Conservation (phyloP, 2,797 vertebrate species). For the Argya squamiceps region DNA sequence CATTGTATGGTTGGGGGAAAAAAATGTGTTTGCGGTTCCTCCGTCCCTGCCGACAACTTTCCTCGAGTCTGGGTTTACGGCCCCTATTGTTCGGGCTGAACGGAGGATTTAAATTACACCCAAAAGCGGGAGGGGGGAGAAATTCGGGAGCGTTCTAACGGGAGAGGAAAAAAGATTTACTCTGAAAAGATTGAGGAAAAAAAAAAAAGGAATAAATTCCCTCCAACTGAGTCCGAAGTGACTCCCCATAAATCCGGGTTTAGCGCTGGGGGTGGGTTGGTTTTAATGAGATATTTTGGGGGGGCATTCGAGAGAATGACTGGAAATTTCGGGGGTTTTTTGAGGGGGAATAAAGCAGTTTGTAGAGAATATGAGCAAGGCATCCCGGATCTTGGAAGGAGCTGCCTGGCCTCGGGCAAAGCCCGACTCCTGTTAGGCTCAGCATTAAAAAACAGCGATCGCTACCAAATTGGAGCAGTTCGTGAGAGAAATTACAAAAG, state of each 20-base stretch:
- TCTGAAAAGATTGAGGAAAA: background rate
- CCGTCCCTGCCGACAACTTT: constrained; percentile 60
- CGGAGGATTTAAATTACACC: constrained; percentile 46
- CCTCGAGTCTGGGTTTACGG: constrained; percentile 64
- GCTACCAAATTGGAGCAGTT: background rate
- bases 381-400: background rate
- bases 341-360: accelerated
- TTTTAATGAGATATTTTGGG: background rate
- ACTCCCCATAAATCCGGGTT: background rate
- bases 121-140: background rate
- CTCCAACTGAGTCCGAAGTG: background rate
- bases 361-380: background rate
- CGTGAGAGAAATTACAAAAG: background rate
- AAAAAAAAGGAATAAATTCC: background rate
- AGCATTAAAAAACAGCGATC: background rate
- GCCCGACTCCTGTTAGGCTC: background rate
- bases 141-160: background rate
- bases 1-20: constrained; percentile 57
- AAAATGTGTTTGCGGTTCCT: constrained; percentile 73
- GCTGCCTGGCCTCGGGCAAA: background rate
- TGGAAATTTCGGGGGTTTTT: background rate
- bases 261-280: background rate
- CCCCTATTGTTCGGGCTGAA: constrained; percentile 68
- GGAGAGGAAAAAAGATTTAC: background rate
- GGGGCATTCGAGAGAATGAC: accelerated